A percentile compares a stretch with the other conserved stretches of the same genome.
phyloP scores from a whole-genome alignment of 2,888 invertebrate species.

The Hypomecis punctinalis region DNA sequence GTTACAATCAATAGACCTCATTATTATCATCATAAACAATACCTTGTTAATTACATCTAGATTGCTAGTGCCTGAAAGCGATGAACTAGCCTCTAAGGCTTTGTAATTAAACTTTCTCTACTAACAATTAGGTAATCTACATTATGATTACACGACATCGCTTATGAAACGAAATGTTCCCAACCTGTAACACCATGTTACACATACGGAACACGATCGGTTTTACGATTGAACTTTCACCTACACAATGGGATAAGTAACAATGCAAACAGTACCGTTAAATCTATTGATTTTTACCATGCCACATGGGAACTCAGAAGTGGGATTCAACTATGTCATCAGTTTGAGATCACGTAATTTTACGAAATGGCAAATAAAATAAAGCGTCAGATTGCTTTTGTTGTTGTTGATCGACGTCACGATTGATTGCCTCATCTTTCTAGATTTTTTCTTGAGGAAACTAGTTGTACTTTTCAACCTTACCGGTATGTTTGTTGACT shows the following conservation, averaged over 20 bases:
- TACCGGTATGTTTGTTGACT: neutral
- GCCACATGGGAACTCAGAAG: constrained; percentile 60
- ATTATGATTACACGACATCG: constrained; percentile 32
- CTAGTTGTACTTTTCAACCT: constrained; percentile 2
- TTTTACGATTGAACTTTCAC: constrained; percentile 75
- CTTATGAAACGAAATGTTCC: constrained; percentile 29
- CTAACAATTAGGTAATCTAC: constrained; percentile 25
- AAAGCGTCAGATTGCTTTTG: constrained; percentile 34
- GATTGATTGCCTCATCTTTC: constrained; percentile 40
- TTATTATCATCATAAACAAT: constrained; percentile 8
- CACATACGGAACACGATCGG: constrained; percentile 41
- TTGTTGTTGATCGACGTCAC: constrained; percentile 39
- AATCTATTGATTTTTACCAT: constrained; percentile 52
- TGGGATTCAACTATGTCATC: constrained; percentile 48
- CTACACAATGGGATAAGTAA: constrained; percentile 63
- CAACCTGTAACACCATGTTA: constrained; percentile 37
- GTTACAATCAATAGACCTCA: neutral
- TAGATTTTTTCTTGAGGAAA: constrained; percentile 7
- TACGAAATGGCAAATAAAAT: constrained; percentile 39
- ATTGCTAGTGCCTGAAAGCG: constrained; percentile 7
- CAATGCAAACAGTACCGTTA: constrained; percentile 50
- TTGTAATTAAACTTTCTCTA: constrained; percentile 26
- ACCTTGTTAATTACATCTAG: constrained; percentile 12
- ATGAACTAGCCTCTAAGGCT: constrained; percentile 8
- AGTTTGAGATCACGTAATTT: constrained; percentile 53